phyloP scores from a whole-genome alignment of 2,888 invertebrate species.

The Boloria selene region DNA sequence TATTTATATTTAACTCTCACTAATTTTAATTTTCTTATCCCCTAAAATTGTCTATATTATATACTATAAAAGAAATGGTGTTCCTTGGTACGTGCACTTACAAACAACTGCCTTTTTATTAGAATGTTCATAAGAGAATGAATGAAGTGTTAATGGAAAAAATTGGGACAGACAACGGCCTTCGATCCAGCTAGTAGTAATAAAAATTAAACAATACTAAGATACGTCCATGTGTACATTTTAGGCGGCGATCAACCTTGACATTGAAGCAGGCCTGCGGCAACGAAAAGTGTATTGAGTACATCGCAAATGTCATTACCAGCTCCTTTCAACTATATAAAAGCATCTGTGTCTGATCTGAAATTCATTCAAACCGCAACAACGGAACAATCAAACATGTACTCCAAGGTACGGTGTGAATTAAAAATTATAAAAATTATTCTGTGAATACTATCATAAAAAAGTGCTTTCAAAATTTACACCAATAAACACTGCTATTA shows the following conservation, averaged over 20 bases:
- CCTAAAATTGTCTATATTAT: too few relatives aligned
- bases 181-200: too few relatives aligned
- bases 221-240: constrained; percentile 17
- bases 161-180: too few relatives aligned
- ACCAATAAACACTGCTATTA: too few relatives aligned
- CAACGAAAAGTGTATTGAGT: constrained; percentile 48
- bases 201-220: background rate
- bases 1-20: too few relatives aligned
- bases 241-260: constrained; percentile 53
- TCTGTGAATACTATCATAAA: background rate
- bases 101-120: too few relatives aligned
- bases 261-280: constrained; percentile 70
- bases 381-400: constrained; percentile 72
- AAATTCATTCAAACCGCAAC: constrained; percentile 68
- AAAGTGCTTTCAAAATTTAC: too few relatives aligned
- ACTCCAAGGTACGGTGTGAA: constrained; percentile 66
- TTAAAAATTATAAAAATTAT: background rate
- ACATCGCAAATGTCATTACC: constrained; percentile 54
- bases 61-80: too few relatives aligned
- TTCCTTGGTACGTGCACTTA: too few relatives aligned
- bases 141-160: too few relatives aligned
- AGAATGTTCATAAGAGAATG: too few relatives aligned
- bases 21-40: too few relatives aligned
- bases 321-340: constrained; percentile 66
- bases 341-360: constrained; percentile 67